Percentiles rank a stretch among this genome's conserved stretches.
These are phyloP conservation scores for Clistopyga incitator DNA, from an alignment of 2,888 invertebrate genomes.

Conservation along the genomic window DNA sequence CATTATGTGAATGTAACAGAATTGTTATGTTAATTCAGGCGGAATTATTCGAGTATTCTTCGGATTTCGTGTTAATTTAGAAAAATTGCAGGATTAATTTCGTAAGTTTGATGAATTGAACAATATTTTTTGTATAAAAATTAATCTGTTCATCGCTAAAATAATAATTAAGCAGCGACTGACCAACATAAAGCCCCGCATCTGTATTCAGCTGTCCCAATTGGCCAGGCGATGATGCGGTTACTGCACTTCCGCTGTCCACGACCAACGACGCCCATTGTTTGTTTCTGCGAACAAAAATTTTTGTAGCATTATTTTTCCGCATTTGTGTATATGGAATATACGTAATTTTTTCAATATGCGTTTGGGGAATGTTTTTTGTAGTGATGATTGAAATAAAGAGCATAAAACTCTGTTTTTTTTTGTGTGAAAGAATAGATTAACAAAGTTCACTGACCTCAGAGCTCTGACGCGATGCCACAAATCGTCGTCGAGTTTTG, in stretches of 20 bases:
- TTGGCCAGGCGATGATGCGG: conserved; percentile 93
- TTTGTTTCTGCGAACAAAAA: conserved; percentile 88
- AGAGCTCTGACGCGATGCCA: conserved; percentile 92
- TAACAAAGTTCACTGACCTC: conserved; percentile 86
- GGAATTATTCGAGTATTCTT: too few relatives aligned
- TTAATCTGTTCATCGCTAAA: background rate
- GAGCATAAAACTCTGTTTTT: background rate
- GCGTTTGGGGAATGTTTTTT: too few relatives aligned
- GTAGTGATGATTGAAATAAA: too few relatives aligned
- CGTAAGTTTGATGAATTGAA: too few relatives aligned
- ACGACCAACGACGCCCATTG: conserved; percentile 94
- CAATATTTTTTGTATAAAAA: too few relatives aligned
- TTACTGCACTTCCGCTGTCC: conserved; percentile 93
- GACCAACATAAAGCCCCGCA: conserved; percentile 95
- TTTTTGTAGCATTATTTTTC: conserved; percentile 1
- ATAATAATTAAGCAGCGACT: conserved; percentile 74
- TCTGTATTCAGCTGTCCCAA: conserved; percentile 94
- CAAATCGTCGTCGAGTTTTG: conserved; percentile 94
- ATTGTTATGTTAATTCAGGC: too few relatives aligned
- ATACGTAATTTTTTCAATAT: background rate
- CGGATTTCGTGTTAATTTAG: too few relatives aligned
- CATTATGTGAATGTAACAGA: too few relatives aligned
- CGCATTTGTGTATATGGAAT: background rate
- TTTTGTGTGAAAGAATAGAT: conserved; percentile 1
- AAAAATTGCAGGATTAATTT: too few relatives aligned